Evolutionary conservation across 2,888 invertebrate genomes (phyloP), one percentile per base, ranked within the genome.

Genomic region (Helleia helle): DNA sequence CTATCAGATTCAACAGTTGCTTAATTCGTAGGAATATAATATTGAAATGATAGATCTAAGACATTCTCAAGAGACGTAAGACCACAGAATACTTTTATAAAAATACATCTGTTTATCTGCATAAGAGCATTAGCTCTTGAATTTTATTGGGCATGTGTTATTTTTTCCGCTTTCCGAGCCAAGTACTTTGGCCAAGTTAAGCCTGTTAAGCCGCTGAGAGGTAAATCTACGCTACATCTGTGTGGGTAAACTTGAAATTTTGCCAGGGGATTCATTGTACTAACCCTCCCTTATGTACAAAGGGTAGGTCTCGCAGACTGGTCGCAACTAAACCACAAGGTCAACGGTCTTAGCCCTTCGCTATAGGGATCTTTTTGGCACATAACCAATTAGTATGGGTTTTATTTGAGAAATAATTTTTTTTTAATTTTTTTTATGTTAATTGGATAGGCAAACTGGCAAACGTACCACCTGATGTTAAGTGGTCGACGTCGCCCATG

Each of bases 221-320:
- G 22, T 18, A 18, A 18, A 18, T 22, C 22, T 22, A 22, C 8
- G 22, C 8, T 8, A 18, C 18, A 5, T 34, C 11, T 34, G 13
- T 29, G 12, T 9, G 12, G 9, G 31, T 8, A 22, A 22, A 22
- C 34, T 34, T 18, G 34, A 34, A 18, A 34, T 34, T 34, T 11
- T 34, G 34, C 34, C 34, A 34, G 17, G 34, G 34, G 12, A 22
- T 22, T 6, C 34, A 22, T 8, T 22, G 34, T 34, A 11, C 11
- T 9, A 8, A 14, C 28, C 28, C 18, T 12, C 34, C 22, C 22
- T 22, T 12, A 34, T 34, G 1, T 34, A 12, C 1, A 34, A 18
- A 8, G 18, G 34, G 22, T 22, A 22, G 22, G 22, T 22, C 22
- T 22, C 8, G 5, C 22, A 22, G 8, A 22, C 22, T 22, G 22